These are phyloP conservation scores for Aldrovandia affinis DNA, from an alignment of 2,797 vertebrate genomes.

Conservation along the genomic window DNA sequence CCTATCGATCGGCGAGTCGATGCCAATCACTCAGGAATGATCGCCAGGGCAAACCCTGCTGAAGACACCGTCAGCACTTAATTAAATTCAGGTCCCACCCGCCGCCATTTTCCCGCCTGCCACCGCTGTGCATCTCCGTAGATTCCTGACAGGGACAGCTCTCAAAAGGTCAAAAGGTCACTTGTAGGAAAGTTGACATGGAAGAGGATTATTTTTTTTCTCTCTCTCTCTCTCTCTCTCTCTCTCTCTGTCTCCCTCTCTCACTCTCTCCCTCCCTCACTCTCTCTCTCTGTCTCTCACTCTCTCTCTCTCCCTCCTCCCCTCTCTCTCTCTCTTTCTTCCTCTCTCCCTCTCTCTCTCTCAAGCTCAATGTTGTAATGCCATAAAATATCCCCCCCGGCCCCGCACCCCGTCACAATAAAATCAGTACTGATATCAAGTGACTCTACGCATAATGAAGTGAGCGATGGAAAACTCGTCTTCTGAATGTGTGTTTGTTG, in stretches of 20 bases:
- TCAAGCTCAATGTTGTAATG: not conserved
- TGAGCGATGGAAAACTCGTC: not conserved
- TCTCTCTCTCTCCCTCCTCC: not conserved
- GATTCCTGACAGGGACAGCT: slow-evolving; percentile 18
- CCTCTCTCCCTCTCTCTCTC: not conserved
- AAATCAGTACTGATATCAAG: slow-evolving; percentile 6
- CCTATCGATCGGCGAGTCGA: slow-evolving; percentile 53
- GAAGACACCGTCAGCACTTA: slow-evolving; percentile 44
- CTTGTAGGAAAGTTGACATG: not conserved
- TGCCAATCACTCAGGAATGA: no score
- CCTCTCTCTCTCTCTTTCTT: not conserved
- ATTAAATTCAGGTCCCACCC: slow-evolving; percentile 45
- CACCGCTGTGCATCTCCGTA: not conserved
- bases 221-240: not conserved
- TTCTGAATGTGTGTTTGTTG: not conserved
- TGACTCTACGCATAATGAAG: slow-evolving; percentile 16
- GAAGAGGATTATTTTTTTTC: not conserved
- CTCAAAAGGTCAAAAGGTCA: slow-evolving; percentile 11
- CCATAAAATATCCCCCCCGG: slow-evolving; percentile 15
- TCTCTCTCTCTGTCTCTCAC: not conserved
- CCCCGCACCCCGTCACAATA: no score
- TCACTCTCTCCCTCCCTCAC: not conserved
- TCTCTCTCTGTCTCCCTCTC: not conserved
- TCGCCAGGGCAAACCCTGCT: slow-evolving; percentile 12
- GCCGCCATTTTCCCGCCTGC: not conserved